phyloP scores from a whole-genome alignment of 2,797 vertebrate genomes.

The Melanotaenia trifasciata region DNA sequence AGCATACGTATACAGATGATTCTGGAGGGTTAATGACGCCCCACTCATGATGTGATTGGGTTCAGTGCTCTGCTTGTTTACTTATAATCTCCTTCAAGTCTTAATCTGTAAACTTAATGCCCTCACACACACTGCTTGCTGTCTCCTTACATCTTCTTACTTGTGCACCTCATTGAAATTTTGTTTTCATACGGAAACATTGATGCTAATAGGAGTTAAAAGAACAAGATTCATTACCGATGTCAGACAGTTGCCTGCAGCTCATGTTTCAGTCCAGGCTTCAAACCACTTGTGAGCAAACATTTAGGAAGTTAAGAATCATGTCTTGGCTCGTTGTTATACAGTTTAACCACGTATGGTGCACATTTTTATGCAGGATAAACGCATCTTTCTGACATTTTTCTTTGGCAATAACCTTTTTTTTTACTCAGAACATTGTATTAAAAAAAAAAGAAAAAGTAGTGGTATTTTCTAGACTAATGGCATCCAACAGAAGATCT shows the following conservation, averaged over 20 bases:
- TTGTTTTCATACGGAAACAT: constrained; percentile 20
- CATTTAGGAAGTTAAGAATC: not conserved
- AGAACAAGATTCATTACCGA: constrained; percentile 3
- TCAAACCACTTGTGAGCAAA: constrained; percentile 4
- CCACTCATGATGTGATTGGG: constrained; percentile 54
- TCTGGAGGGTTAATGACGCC: constrained; percentile 66
- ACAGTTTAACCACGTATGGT: not conserved
- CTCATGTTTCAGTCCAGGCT: not conserved
- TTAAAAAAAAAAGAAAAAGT: not conserved
- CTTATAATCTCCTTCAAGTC: constrained; percentile 66
- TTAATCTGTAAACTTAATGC: constrained; percentile 65
- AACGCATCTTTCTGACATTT: not conserved
- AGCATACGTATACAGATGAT: constrained; percentile 5
- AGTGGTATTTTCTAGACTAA: not conserved
- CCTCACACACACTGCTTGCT: not conserved
- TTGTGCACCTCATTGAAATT: constrained; percentile 25
- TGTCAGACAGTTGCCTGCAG: constrained; percentile 29
- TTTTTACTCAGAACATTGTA: not conserved
- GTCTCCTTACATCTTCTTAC: constrained; percentile 5
- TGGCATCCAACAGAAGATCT: not conserved
- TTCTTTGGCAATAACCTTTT: not conserved
- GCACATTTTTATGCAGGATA: not conserved
- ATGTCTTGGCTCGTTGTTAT: not conserved
- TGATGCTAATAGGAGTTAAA: constrained; percentile 31
- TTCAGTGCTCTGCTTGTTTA: constrained; percentile 63